Evolutionary conservation across 2,113 vertebrate genomes (phyloP), one percentile per base, ranked within the genome.

Genomic region (Neotoma lepida): DNA sequence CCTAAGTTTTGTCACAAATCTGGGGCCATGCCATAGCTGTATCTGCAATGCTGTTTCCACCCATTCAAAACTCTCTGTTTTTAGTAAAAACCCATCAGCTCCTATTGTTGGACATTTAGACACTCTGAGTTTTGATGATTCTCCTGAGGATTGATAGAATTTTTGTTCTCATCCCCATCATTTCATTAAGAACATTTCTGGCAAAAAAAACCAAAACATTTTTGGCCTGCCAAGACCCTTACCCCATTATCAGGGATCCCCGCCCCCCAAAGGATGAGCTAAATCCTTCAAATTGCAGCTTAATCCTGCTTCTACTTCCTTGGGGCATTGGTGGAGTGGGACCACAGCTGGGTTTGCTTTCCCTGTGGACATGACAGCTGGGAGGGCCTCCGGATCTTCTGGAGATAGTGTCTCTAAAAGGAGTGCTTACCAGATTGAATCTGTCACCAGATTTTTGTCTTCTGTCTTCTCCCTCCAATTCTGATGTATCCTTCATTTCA

Each of bases 291-390:
- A 51, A 94, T 35, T 94, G 58, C 24, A 90, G n/a, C 54, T 85
- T 96, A 96, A 94, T 90, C 94, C 86, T 39, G 7, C 64, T 93
- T 94, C 58, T 20, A 26, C n/a, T 82, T 85, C 70, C 81, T 82
- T 2, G 35, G 46, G 58, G 41, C 4, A 0, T 63, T 88, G 66
- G 70, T 49, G 85, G 41, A 82, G 84, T 92, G 26, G 87, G 97
- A 86, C 71, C 77, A 77, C 95, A 96, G 97, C 96, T 96, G 95
- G 76, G 8, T 70, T 88, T 17, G 8, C 6, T 71, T 76, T 76
- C 74, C 39, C 20, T 14, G 68, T 0, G 9, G 95, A 77, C 9
- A 0, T 1, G 5, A 39, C 0, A 1, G 33, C 74, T 51, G 17
- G 13, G 81, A 86, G 28, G 24, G 64, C 17, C 18, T 58, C 51